phyloP scores from a whole-genome alignment of 2,888 invertebrate species.

The Scaptomyza caliginosa region DNA sequence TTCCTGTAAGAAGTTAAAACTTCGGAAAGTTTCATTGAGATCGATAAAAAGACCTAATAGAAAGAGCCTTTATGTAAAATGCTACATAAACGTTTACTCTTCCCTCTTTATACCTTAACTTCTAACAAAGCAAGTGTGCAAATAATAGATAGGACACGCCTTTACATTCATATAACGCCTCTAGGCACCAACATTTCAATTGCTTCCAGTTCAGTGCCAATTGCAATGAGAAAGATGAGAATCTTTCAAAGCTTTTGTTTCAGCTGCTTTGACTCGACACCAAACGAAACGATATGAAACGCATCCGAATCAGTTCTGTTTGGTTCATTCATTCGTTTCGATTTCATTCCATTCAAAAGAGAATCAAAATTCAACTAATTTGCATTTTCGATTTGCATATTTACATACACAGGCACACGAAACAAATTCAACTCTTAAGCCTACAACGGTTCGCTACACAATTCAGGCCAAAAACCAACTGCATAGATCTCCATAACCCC shows the following conservation, averaged over 20 bases:
- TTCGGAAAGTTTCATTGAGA: neutral
- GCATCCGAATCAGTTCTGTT: neutral
- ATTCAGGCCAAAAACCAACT: constrained; percentile 17
- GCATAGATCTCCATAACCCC: constrained; percentile 20
- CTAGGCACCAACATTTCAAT: constrained; percentile 18
- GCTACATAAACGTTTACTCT: neutral
- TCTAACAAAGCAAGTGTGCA: constrained; percentile 14
- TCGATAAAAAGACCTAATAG: no score
- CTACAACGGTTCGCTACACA: constrained; percentile 28
- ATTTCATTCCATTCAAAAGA: constrained; percentile 61
- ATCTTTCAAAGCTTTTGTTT: constrained; percentile 47
- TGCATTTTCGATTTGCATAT: constrained; percentile 78
- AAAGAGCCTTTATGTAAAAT: no score
- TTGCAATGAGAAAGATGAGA: constrained; percentile 36
- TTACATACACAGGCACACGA: constrained; percentile 53
- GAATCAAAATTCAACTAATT: constrained; percentile 76
- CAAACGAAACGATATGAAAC: no score
- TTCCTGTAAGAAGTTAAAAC: no score
- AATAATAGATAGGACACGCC: constrained; percentile 27
- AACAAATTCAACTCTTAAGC: constrained; percentile 15
- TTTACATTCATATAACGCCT: constrained; percentile 1
- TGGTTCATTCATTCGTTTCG: constrained; percentile 20
- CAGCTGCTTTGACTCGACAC: neutral
- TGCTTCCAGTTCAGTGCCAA: constrained; percentile 49
- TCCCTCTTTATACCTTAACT: neutral